Evolutionary conservation across 1,140 invertebrate species (phyloP).

Genomic region (Caligus rogercresseyi): DNA sequence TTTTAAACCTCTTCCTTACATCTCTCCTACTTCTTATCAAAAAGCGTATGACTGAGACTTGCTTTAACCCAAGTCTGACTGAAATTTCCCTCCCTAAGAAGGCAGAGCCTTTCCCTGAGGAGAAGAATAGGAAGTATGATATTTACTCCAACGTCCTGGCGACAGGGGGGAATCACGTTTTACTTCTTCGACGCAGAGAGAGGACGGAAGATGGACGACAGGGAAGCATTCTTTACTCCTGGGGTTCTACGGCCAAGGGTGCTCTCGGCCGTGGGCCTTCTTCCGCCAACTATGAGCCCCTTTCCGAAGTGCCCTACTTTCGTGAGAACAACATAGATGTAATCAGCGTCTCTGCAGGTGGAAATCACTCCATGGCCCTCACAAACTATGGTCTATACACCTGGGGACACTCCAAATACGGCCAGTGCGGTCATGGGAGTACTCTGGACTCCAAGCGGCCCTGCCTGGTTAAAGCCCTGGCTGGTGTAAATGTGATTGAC

Average conservation of each 20-base stretch:
- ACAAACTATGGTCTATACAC: conserved; percentile 58
- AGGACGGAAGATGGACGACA: too few species aligned
- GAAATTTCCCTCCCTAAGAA: background rate
- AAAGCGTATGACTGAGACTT: background rate
- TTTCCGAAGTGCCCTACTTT: conserved; percentile 32
- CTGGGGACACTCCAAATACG: conserved; percentile 55
- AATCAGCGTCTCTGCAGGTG: conserved; percentile 50
- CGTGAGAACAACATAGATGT: conserved; percentile 44
- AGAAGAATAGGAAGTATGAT: too few species aligned
- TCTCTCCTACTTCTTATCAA: background rate
- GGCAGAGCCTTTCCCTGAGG: background rate
- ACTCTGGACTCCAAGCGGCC: conserved; percentile 45
- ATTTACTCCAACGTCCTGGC: background rate
- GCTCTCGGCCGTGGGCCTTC: background rate
- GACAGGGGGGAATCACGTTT: background rate
- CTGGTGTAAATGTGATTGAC: conserved; percentile 40
- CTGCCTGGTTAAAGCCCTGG: conserved; percentile 42
- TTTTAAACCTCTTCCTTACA: background rate
- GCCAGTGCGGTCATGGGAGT: conserved; percentile 51
- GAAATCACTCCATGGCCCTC: conserved; percentile 49
- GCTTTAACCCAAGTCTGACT: background rate
- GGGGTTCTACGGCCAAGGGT: conserved; percentile 1
- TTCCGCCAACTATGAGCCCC: background rate
- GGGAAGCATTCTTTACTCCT: background rate
- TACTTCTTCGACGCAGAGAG: background rate